Evolutionary conservation across 2,888 invertebrate species (phyloP).

Genomic region (Eristalis intricaria): DNA sequence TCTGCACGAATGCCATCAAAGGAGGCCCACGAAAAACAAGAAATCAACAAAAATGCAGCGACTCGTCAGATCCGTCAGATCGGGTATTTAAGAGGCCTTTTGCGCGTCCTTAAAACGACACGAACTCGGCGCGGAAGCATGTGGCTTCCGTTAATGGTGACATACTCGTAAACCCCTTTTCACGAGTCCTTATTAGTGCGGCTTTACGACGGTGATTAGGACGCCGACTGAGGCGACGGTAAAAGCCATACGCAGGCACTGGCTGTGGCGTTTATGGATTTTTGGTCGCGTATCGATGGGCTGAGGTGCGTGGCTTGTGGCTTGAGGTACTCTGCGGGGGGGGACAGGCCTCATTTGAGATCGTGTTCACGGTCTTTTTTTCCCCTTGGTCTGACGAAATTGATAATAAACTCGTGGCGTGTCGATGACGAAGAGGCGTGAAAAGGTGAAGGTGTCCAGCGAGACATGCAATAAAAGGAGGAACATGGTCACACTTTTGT

Average conservation of each 20-base stretch:
- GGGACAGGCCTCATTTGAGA: neutral
- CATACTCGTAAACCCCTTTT: neutral
- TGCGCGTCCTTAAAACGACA: neutral
- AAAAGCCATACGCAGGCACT: neutral
- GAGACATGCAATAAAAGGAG: too few relatives aligned
- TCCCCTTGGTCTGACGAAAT: neutral
- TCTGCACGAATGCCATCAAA: neutral
- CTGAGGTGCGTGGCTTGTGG: neutral
- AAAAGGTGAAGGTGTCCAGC: too few relatives aligned
- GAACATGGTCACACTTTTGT: too few relatives aligned
- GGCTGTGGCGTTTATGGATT: neutral
- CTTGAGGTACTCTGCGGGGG: neutral
- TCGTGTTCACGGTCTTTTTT: neutral
- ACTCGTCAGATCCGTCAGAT: neutral
- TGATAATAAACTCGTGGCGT: neutral
- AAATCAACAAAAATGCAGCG: neutral
- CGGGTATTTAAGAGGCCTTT: neutral
- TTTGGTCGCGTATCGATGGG: neutral
- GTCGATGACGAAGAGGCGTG: neutral
- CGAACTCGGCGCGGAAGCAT: neutral
- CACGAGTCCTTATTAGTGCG: neutral
- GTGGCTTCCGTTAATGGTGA: neutral
- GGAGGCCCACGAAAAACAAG: neutral
- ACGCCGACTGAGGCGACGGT: neutral
- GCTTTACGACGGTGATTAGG: neutral